Conservation (phyloP, 2,888 invertebrate species). For the Rhingia rostrata region DNA sequence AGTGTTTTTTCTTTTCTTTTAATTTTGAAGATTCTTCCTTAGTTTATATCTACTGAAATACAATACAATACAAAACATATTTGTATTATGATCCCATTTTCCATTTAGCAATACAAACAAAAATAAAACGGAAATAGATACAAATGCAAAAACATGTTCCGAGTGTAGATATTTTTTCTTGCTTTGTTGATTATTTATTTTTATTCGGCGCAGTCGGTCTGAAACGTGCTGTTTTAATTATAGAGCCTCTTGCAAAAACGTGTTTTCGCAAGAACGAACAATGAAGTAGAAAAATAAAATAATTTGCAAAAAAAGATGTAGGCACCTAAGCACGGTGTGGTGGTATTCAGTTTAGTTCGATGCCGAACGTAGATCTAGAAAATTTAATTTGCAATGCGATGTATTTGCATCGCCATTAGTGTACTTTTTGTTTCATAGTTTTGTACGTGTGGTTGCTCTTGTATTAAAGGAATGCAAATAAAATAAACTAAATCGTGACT, state of each 20-base stretch:
- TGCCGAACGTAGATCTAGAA: conserved; percentile 46
- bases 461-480: conserved; percentile 36
- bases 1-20: conserved; percentile 2
- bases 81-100: conserved; percentile 35
- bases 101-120: background rate
- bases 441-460: background rate
- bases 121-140: conserved; percentile 3
- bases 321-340: background rate
- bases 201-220: conserved; percentile 25
- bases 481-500: conserved; percentile 39
- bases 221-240: conserved; percentile 62
- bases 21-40: background rate
- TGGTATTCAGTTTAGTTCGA: conserved; percentile 18
- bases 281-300: conserved; percentile 17
- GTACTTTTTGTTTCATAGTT: conserved; percentile 3
- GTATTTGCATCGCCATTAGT: conserved; percentile 9
- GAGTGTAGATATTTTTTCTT: conserved; percentile 14
- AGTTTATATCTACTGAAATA: background rate
- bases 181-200: conserved; percentile 25
- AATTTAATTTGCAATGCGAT: conserved; percentile 26
- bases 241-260: conserved; percentile 42
- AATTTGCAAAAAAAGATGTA: conserved; percentile 4
- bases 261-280: conserved; percentile 39
- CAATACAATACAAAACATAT: conserved; percentile 3
- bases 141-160: conserved; percentile 9